Percentiles rank a stretch among this genome's conserved stretches.
These are phyloP conservation scores for Sphaerodactylus townsendi DNA, from an alignment of 2,113 vertebrate genomes.

Conservation along the genomic window DNA sequence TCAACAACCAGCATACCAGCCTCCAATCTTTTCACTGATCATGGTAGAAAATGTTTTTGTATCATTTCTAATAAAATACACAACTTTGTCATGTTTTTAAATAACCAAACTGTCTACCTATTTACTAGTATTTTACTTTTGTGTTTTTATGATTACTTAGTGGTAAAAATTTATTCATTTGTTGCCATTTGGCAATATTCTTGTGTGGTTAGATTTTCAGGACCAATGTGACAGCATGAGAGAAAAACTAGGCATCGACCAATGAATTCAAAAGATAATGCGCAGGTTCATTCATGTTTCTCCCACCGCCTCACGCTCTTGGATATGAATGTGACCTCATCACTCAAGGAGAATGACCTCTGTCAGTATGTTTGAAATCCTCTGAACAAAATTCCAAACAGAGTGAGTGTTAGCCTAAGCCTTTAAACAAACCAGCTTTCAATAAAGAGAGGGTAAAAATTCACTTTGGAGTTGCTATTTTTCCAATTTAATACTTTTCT, in stretches of 20 bases:
- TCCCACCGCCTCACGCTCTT: slow-evolving; percentile 6
- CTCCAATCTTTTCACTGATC: background rate
- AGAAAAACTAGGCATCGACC: slow-evolving; percentile 37
- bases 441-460: slow-evolving; percentile 24
- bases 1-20: background rate
- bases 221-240: slow-evolving; percentile 7
- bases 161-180: background rate
- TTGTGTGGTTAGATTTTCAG: fast-evolving
- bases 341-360: slow-evolving; percentile 13
- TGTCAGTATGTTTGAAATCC: slow-evolving; percentile 40
- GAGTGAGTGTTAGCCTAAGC: background rate
- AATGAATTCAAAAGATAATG: slow-evolving; percentile 9
- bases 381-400: background rate
- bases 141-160: background rate
- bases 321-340: slow-evolving; percentile 15
- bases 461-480: background rate
- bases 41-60: background rate
- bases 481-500: slow-evolving; percentile 22
- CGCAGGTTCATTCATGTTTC: slow-evolving; percentile 12
- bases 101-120: background rate
- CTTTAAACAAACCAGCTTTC: background rate
- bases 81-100: background rate
- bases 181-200: background rate
- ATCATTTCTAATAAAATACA: background rate
- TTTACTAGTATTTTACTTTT: background rate